Evolutionary conservation across 1,140 invertebrate species (phyloP).

Genomic region (Drosophila rhopaloa): DNA sequence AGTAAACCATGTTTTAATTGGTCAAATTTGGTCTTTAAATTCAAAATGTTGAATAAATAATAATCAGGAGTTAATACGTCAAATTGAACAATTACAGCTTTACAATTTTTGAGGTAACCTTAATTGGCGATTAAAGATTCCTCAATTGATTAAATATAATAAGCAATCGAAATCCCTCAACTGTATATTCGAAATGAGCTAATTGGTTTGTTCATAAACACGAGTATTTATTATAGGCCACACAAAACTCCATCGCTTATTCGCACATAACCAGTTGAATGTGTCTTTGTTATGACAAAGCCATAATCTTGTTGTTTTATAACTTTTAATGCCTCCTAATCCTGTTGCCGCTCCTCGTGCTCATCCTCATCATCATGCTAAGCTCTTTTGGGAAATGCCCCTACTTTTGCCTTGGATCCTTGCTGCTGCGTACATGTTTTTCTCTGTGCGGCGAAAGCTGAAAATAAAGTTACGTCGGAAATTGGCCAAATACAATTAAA

Average conservation of each 20-base stretch:
- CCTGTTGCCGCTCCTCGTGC: slow-evolving; percentile 40
- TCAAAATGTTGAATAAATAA: too few relatives aligned
- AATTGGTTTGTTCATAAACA: not conserved
- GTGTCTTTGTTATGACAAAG: slow-evolving; percentile 56
- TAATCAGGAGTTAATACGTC: too few relatives aligned
- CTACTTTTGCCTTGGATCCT: slow-evolving; percentile 2
- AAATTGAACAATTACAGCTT: too few relatives aligned
- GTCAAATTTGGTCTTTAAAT: too few relatives aligned
- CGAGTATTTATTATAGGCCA: not conserved
- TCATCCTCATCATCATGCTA: slow-evolving; percentile 6
- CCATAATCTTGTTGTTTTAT: slow-evolving; percentile 79
- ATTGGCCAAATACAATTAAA: slow-evolving; percentile 77
- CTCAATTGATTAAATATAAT: too few relatives aligned
- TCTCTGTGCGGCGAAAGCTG: slow-evolving; percentile 22
- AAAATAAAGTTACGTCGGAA: slow-evolving; percentile 68
- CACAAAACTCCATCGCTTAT: not conserved
- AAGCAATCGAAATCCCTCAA: too few relatives aligned
- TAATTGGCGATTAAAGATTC: too few relatives aligned
- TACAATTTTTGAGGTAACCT: too few relatives aligned
- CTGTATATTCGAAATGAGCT: not conserved
- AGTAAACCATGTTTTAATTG: too few relatives aligned
- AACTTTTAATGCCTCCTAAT: slow-evolving; percentile 76
- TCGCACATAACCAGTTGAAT: not conserved
- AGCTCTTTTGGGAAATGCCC: slow-evolving; percentile 15
- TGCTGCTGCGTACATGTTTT: slow-evolving; percentile 20